Conservation (phyloP, 2,888 invertebrate genomes). For the Tinea semifulvella region DNA sequence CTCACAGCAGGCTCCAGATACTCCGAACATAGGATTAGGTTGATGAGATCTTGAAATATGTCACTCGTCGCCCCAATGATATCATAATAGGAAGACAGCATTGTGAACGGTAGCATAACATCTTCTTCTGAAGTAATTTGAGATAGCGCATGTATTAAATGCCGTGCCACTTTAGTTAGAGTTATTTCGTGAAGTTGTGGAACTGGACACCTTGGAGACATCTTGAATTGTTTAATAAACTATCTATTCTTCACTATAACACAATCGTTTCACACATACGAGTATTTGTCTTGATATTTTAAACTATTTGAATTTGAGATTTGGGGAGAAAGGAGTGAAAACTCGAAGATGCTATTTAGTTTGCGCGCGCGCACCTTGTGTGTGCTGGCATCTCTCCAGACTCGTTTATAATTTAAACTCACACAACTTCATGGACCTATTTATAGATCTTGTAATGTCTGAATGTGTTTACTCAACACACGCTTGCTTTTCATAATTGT, state of each 20-base stretch:
- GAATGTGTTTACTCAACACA: constrained; percentile 48
- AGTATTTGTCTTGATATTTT: background rate
- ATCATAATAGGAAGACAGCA: constrained; percentile 68
- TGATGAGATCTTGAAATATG: constrained; percentile 74
- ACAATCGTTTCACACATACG: background rate
- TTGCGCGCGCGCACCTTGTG: constrained; percentile 39
- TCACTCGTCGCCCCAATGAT: constrained; percentile 71
- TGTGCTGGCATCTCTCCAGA: constrained; percentile 46
- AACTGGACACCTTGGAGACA: constrained; percentile 73
- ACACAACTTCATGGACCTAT: constrained; percentile 42
- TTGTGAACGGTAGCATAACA: constrained; percentile 64
- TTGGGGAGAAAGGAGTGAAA: constrained; percentile 51
- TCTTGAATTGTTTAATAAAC: constrained; percentile 27
- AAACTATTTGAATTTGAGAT: background rate
- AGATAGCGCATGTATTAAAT: constrained; percentile 69
- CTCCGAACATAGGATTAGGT: constrained; percentile 70
- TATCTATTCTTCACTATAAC: background rate
- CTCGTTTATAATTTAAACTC: constrained; percentile 55
- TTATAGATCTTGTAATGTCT: constrained; percentile 54
- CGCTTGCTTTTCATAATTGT: background rate
- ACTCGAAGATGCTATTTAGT: constrained; percentile 48
- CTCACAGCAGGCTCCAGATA: constrained; percentile 74
- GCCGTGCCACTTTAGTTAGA: constrained; percentile 68
- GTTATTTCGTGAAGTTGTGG: constrained; percentile 67
- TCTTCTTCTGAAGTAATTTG: constrained; percentile 69